phyloP scores from a whole-genome alignment of 2,797 vertebrate species.

The Sebastes umbrosus region DNA sequence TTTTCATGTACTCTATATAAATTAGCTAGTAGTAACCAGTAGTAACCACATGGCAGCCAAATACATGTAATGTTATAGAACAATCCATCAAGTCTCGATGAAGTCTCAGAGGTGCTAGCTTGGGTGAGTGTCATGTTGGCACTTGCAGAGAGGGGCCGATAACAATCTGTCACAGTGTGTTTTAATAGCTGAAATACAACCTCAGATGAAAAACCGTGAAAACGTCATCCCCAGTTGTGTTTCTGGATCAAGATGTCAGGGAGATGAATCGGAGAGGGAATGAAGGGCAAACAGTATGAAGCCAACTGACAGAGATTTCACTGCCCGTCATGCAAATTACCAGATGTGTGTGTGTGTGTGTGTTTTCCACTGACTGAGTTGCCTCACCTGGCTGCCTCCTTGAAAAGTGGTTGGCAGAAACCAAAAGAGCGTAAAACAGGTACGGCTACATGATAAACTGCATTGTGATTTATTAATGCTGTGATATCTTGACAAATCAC shows the following conservation, averaged over 20 bases:
- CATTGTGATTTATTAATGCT: neutral
- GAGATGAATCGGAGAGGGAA: constrained; percentile 47
- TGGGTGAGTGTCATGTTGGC: neutral
- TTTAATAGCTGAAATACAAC: constrained; percentile 18
- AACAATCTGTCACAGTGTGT: constrained; percentile 21
- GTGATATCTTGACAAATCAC: neutral
- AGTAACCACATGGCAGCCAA: neutral
- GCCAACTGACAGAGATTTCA: constrained; percentile 52
- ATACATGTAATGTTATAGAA: neutral
- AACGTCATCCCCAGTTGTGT: constrained; percentile 29
- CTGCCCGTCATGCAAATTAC: constrained; percentile 44
- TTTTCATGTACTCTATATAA: neutral
- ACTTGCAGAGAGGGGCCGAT: neutral
- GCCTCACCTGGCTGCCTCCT: neutral
- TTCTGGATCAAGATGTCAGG: constrained; percentile 44
- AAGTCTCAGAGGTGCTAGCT: neutral
- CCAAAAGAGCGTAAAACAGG: neutral
- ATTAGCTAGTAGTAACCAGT: neutral
- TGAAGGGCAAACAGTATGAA: constrained; percentile 47
- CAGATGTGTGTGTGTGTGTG: neutral
- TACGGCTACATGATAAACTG: neutral
- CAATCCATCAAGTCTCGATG: neutral
- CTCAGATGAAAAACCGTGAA: constrained; percentile 26
- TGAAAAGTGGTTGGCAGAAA: constrained; percentile 21
- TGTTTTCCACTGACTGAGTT: constrained; percentile 12